Evolutionary conservation across 1,140 invertebrate genomes (phyloP).

Genomic region (Drosophila persimilis): DNA sequence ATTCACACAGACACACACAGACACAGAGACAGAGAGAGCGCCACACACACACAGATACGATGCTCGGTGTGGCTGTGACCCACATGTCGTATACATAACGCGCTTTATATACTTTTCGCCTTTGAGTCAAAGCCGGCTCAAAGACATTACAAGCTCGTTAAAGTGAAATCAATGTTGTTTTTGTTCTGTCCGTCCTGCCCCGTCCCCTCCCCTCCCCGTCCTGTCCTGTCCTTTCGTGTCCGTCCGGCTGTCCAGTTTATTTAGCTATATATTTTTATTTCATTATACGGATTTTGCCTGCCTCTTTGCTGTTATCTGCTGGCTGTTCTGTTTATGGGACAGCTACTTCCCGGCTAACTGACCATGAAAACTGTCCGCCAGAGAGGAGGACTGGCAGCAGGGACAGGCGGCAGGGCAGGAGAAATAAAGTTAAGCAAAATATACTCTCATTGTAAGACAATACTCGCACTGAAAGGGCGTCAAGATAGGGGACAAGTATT

Average conservation of each 20-base stretch:
- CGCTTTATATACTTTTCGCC: slow-evolving; percentile 74
- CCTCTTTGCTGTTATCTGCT: slow-evolving; percentile 75
- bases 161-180: slow-evolving; percentile 79
- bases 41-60: slow-evolving; percentile 6
- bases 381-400: too few species aligned
- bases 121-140: slow-evolving; percentile 49
- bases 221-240: too few species aligned
- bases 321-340: slow-evolving; percentile 69
- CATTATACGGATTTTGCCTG: slow-evolving; percentile 75
- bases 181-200: slow-evolving; percentile 17
- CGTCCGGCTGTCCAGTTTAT: slow-evolving; percentile 48
- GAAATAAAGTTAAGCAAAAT: slow-evolving; percentile 46
- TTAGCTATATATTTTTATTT: slow-evolving; percentile 78
- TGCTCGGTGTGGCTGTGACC: slow-evolving; percentile 31
- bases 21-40: not conserved
- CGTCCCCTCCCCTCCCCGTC: too few species aligned
- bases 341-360: slow-evolving; percentile 47
- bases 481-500: slow-evolving; percentile 47
- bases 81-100: slow-evolving; percentile 77
- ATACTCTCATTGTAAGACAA: slow-evolving; percentile 37
- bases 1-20: slow-evolving; percentile 54
- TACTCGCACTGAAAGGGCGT: slow-evolving; percentile 30
- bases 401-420: not conserved
- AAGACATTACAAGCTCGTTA: slow-evolving; percentile 79
- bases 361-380: slow-evolving; percentile 65